These are phyloP conservation scores for Chaetogeoica ovagalla DNA, from an alignment of 2,888 invertebrate genomes.

Conservation along the genomic window DNA sequence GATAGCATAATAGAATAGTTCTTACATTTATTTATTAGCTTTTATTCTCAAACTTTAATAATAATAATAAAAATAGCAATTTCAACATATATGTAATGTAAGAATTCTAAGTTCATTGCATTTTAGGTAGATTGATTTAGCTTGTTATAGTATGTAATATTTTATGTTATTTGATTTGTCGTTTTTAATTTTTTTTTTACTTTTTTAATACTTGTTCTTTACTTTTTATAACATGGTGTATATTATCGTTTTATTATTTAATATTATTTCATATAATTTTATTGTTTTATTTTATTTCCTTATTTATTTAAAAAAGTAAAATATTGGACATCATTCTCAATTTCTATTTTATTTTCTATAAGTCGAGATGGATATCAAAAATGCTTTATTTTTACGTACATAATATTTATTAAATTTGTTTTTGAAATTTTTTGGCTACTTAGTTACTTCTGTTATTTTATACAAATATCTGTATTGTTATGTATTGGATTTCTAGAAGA, in stretches of 20 bases:
- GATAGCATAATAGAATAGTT: background rate
- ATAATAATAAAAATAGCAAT: background rate
- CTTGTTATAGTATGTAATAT: background rate
- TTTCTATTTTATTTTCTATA: background rate
- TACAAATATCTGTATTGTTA: background rate
- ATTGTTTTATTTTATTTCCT: background rate
- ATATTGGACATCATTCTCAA: too few species aligned
- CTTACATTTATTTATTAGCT: background rate
- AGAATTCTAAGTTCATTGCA: background rate
- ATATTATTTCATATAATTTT: background rate
- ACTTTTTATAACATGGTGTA: background rate
- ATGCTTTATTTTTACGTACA: background rate
- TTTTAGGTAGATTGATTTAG: slow-evolving; percentile 21
- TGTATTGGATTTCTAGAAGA: background rate
- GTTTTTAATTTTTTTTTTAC: background rate
- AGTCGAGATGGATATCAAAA: background rate
- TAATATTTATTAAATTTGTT: too few species aligned
- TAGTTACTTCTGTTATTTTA: background rate
- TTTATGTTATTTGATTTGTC: background rate
- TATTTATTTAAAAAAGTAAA: too few species aligned
- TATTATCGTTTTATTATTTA: background rate
- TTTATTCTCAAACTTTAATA: background rate
- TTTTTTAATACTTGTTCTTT: background rate
- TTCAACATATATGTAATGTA: background rate
- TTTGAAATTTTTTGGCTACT: background rate